Conservation (phyloP, 1,140 invertebrate genomes). For the Drosophila rhopaloa region DNA sequence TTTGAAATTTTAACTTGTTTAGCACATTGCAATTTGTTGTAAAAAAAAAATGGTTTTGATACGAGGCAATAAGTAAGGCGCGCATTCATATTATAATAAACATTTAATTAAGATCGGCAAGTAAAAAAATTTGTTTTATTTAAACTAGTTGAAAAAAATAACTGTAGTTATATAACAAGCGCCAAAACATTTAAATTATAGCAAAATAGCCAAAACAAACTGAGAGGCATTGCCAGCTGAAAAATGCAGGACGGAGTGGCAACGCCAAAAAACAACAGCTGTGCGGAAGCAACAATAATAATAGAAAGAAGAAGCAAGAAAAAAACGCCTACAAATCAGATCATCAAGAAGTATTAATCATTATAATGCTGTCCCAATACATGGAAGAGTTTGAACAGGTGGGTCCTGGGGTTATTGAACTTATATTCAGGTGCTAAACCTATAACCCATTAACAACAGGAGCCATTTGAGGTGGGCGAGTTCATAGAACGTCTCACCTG, state of each 20-base stretch:
- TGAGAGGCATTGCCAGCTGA: conserved; percentile 12
- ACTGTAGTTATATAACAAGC: conserved; percentile 26
- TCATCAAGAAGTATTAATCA: conserved; percentile 65
- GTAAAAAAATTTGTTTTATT: conserved; percentile 12
- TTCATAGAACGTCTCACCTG: conserved; percentile 98
- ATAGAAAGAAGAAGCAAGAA: conserved; percentile 20
- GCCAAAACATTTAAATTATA: conserved; percentile 30
- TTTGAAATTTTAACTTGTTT: conserved; percentile 80
- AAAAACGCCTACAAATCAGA: conserved; percentile 54
- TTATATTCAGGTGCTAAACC: background rate
- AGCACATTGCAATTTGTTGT: conserved; percentile 75
- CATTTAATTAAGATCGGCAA: conserved; percentile 40
- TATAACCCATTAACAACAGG: conserved; percentile 85
- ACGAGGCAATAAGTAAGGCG: conserved; percentile 65
- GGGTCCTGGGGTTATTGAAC: conserved; percentile 22
- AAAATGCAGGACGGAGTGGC: conserved; percentile 15
- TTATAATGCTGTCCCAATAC: conserved; percentile 92
- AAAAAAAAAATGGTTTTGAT: conserved; percentile 67
- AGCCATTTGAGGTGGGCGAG: conserved; percentile 98
- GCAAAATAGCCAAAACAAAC: conserved; percentile 33
- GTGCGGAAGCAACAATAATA: conserved; percentile 24
- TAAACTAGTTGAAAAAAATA: background rate
- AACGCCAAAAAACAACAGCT: conserved; percentile 39
- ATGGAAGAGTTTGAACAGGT: conserved; percentile 93
- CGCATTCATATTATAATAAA: conserved; percentile 64